Base-by-base conservation (phyloP, 53 echinoderm and acorn worm species). In the Stichopus horrens region DNA sequence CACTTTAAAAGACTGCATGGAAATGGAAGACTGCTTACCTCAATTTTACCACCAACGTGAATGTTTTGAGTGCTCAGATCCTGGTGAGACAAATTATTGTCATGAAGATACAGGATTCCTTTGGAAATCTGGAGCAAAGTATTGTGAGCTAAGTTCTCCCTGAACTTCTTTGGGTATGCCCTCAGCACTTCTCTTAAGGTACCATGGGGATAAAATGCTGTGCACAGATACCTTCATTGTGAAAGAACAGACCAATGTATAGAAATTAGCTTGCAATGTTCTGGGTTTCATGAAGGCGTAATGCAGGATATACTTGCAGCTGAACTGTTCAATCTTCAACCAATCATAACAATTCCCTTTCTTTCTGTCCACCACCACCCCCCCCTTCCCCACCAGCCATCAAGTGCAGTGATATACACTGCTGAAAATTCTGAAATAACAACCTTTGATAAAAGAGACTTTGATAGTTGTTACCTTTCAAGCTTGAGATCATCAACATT, bases 151-250 rank as follows among this genome's bases (percentile, higher is more conserved):
- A 80, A 88, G 53, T 90, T 89, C 85, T 96, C 96, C 21, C 74
- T 84, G 74, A 96, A 92, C 57, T 89, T 90, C 55, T 90, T 91
- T 53, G 93, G 92, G 74, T 92, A 86, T 53, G 89, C 91, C 77
- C 86, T 89, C 2, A 96, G 90, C 86, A 96, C 95, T 73, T 95
- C 94, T 73, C 93, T 90, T 23, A 96, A 83, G 52, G 92, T 92
- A 53, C 96, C 95, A 88, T 93, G 95, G 68, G 92, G 93, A 76
- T 93, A 95, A 58, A 90, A 95, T 6, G 96, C 87, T 53, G 93
- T 96, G 60, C 96, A 96, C 55, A 96, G 82, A 74, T 95, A 96
- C 86, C 96, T 96, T 90, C 21, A 52, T 76, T 1, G 37, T 37
- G 37, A 37, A 37, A 37, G 2, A 37, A 37, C 37, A 37, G 37